These are phyloP conservation scores for Drosophila malerkotliana DNA, from an alignment of 1,140 invertebrate species.

Conservation along the genomic window DNA sequence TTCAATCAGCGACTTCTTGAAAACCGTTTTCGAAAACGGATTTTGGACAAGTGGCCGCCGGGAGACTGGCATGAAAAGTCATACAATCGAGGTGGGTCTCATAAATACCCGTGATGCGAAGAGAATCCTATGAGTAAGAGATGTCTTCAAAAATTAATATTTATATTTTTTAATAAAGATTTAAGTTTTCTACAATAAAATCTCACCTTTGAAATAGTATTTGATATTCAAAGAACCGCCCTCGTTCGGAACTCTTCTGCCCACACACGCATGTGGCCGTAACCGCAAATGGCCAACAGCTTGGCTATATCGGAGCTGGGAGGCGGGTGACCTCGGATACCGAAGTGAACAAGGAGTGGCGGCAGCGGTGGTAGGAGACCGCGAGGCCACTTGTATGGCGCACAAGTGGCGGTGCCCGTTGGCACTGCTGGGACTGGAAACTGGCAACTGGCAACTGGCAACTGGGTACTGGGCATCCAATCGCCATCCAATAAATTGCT, in stretches of 20 bases:
- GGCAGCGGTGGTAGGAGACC: slow-evolving; percentile 46
- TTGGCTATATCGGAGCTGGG: slow-evolving; percentile 6
- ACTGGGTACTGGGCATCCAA: slow-evolving; percentile 43
- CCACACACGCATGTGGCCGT: slow-evolving; percentile 41
- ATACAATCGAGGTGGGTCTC: slow-evolving; percentile 17
- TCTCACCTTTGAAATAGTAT: neutral
- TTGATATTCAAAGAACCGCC: slow-evolving; percentile 1
- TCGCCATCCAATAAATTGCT: slow-evolving; percentile 81
- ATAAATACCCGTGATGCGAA: neutral
- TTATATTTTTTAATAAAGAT: too few relatives aligned
- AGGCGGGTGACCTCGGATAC: neutral
- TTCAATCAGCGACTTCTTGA: slow-evolving; percentile 41
- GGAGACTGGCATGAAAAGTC: slow-evolving; percentile 6
- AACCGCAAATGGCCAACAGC: slow-evolving; percentile 61
- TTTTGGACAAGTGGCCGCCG: slow-evolving; percentile 72
- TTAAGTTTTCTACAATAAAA: neutral
- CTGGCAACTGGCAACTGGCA: slow-evolving; percentile 38
- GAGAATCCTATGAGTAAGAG: too few relatives aligned
- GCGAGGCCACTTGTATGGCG: slow-evolving; percentile 69
- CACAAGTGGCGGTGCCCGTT: slow-evolving; percentile 43
- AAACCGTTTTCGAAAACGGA: slow-evolving; percentile 52
- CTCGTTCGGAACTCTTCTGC: slow-evolving; percentile 6
- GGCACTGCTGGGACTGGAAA: slow-evolving; percentile 10
- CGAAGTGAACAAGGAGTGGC: neutral
- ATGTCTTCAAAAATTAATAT: too few relatives aligned